phyloP scores from a whole-genome alignment of 1,140 invertebrate species.

The Carcinoscorpius rotundicauda region DNA sequence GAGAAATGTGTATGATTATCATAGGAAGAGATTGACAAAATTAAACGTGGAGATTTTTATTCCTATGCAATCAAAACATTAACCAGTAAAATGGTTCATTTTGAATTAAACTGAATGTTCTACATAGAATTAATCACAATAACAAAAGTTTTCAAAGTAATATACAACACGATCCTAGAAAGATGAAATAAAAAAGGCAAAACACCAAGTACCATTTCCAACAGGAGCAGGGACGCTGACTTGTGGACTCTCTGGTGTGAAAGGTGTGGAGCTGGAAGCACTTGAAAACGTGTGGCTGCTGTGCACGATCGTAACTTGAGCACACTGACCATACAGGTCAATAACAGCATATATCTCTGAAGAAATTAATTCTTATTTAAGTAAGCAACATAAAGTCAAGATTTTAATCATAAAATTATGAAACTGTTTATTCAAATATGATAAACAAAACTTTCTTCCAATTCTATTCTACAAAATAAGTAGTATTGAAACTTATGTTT shows the following conservation, averaged over 20 bases:
- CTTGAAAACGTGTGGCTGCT: constrained; percentile 25
- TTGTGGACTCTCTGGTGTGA: constrained; percentile 1
- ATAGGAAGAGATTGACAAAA: too few species aligned
- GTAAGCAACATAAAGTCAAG: constrained; percentile 2
- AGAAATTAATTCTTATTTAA: constrained; percentile 7
- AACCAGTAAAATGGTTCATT: too few species aligned
- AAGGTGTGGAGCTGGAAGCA: constrained; percentile 23
- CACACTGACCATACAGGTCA: constrained; percentile 87
- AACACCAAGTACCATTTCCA: constrained; percentile 3
- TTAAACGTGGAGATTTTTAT: too few species aligned
- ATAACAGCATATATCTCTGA: constrained; percentile 78
- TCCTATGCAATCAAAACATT: too few species aligned
- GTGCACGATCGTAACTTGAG: constrained; percentile 54
- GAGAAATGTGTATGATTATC: too few species aligned
- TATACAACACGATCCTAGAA: too few species aligned
- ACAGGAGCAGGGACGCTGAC: constrained; percentile 1
- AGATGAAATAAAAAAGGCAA: too few species aligned
- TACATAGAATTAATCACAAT: too few species aligned
- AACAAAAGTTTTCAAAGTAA: too few species aligned
- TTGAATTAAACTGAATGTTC: too few species aligned
- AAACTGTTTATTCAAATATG: background rate
- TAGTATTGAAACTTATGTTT: too few species aligned
- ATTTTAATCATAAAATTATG: constrained; percentile 1
- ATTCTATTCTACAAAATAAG: too few species aligned
- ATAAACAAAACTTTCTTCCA: background rate